A percentile compares a stretch with the other conserved stretches of the same genome.
phyloP scores from a whole-genome alignment of 1,140 invertebrate genomes.

The Agrypnia vestita region DNA sequence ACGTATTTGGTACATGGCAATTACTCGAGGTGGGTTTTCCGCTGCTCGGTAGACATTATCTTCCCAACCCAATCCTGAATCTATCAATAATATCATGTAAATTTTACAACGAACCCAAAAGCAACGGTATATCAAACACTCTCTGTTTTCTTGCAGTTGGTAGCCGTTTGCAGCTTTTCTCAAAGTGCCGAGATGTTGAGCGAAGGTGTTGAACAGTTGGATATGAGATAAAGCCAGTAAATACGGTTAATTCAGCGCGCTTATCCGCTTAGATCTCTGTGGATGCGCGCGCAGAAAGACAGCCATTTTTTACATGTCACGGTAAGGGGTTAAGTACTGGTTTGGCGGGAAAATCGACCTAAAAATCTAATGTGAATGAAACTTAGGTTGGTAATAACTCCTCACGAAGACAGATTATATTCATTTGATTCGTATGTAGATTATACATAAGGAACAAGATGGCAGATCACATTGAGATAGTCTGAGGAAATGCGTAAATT shows the following conservation, averaged over 20 bases:
- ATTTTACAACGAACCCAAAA: no score
- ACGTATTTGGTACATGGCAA: slow-evolving; percentile 42
- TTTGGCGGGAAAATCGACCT: slow-evolving; percentile 7
- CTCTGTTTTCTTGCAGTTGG: no score
- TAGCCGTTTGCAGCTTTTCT: background rate
- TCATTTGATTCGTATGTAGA: background rate
- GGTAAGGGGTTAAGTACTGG: slow-evolving; percentile 23
- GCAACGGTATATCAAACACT: no score
- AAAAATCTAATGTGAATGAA: background rate
- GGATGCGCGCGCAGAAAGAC: slow-evolving; percentile 40
- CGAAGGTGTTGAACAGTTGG: background rate
- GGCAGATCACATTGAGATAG: no score
- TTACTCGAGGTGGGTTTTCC: slow-evolving; percentile 36
- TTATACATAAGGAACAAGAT: no score
- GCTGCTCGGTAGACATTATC: slow-evolving; percentile 40
- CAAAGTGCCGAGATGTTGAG: background rate
- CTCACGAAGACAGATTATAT: background rate
- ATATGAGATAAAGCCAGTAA: slow-evolving; percentile 22
- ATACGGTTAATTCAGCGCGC: slow-evolving; percentile 28
- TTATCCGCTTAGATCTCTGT: slow-evolving; percentile 36
- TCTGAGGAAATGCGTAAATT: no score
- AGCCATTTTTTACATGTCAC: slow-evolving; percentile 40
- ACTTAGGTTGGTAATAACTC: no score
- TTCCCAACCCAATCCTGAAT: background rate
- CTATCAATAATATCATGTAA: background rate